A percentile compares a stretch with the other conserved stretches of the same genome.
These are phyloP conservation scores for Leptinotarsa lineolata DNA, from an alignment of 1,140 invertebrate species.

Conservation along the genomic window DNA sequence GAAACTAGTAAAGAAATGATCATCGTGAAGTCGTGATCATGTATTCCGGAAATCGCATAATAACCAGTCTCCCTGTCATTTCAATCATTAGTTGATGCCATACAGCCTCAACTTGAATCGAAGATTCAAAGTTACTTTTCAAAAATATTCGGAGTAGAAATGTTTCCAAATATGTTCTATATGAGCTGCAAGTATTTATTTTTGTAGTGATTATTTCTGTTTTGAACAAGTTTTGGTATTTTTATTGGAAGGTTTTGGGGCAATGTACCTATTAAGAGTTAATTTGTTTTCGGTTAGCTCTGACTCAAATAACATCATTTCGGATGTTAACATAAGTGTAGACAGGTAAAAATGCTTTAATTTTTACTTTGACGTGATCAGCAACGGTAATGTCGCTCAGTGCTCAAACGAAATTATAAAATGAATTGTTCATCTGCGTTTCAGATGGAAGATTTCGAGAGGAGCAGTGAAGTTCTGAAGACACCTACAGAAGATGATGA, in stretches of 20 bases:
- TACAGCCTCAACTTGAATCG: too few species aligned
- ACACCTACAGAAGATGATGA: neutral
- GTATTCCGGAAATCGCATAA: too few species aligned
- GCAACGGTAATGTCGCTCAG: neutral
- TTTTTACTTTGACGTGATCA: neutral
- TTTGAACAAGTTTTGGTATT: too few species aligned
- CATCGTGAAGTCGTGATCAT: too few species aligned
- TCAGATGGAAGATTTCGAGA: neutral
- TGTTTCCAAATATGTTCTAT: too few species aligned
- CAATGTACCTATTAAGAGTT: too few species aligned
- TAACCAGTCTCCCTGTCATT: too few species aligned
- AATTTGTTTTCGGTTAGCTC: neutral
- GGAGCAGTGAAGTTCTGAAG: neutral
- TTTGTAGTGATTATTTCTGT: neutral
- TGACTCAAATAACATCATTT: neutral
- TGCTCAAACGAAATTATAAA: neutral
- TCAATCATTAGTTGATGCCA: too few species aligned
- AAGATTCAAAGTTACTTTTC: too few species aligned
- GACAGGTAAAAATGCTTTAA: neutral
- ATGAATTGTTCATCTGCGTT: neutral
- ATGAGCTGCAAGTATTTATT: neutral
- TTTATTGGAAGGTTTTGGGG: too few species aligned
- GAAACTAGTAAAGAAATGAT: too few species aligned
- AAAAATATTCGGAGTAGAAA: too few species aligned
- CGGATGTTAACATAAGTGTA: neutral